Conservation (phyloP, 1,140 invertebrate genomes). For the Lysiphlebus fabarum region DNA sequence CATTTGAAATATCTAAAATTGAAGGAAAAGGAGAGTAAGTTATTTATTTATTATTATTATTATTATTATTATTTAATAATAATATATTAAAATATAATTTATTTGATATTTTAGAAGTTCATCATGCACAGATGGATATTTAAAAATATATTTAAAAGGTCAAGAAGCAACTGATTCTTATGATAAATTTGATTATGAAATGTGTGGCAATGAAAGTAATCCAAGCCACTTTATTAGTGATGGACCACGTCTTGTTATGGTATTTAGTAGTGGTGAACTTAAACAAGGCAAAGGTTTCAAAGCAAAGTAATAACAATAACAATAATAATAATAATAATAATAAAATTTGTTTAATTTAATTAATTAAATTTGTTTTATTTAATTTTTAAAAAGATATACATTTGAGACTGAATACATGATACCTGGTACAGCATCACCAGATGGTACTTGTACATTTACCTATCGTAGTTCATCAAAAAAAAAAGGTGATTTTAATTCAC, state of each 20-base stretch:
- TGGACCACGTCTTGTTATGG: constrained; percentile 88
- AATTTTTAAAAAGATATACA: constrained; percentile 58
- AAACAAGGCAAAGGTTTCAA: constrained; percentile 85
- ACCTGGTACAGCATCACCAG: constrained; percentile 88
- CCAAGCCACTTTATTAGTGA: constrained; percentile 77
- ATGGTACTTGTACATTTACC: constrained; percentile 85
- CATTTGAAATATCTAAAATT: constrained; percentile 86
- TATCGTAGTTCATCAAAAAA: constrained; percentile 84
- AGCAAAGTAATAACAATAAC: constrained; percentile 58
- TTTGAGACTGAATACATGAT: constrained; percentile 91
- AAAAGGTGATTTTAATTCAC: constrained; percentile 90
- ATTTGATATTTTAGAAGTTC: constrained; percentile 49
- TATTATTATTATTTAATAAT: not conserved
- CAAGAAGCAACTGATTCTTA: constrained; percentile 90
- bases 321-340: constrained; percentile 8
- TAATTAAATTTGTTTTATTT: no score
- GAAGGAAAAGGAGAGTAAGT: constrained; percentile 67
- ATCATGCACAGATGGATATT: constrained; percentile 82
- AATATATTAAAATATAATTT: no score
- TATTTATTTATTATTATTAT: not conserved
- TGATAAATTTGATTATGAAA: constrained; percentile 88
- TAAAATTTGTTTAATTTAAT: no score
- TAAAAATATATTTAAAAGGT: constrained; percentile 88
- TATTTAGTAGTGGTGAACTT: constrained; percentile 86
- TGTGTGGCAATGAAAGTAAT: constrained; percentile 75